phyloP scores from a whole-genome alignment of 2,888 invertebrate genomes.

The Hetaerina titia region DNA sequence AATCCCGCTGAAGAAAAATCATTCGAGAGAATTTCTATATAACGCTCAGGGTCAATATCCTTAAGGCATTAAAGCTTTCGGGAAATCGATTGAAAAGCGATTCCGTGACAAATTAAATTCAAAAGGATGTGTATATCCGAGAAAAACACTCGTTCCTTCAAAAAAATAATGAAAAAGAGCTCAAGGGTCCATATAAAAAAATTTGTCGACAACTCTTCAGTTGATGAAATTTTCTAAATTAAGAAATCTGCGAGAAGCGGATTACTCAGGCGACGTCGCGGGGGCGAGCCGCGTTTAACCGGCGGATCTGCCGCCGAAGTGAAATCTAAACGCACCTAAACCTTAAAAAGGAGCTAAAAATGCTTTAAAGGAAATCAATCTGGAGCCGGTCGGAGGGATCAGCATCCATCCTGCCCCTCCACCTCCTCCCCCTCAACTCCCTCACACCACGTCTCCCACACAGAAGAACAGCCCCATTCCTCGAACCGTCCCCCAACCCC shows the following conservation, averaged over 20 bases:
- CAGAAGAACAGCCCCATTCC: too few species aligned
- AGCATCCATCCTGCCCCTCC: not conserved
- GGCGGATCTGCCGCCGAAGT: not conserved
- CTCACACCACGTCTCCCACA: not conserved
- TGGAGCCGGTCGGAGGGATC: not conserved
- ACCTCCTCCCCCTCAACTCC: not conserved
- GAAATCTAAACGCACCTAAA: not conserved
- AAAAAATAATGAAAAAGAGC: not conserved
- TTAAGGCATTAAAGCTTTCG: not conserved
- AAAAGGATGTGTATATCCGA: not conserved
- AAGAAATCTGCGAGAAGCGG: not conserved
- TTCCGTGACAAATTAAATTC: not conserved
- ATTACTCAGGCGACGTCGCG: not conserved
- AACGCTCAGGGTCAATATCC: not conserved
- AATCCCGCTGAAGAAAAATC: not conserved
- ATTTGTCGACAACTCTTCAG: not conserved
- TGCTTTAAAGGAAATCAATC: not conserved
- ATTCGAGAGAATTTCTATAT: not conserved
- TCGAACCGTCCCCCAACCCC: too few species aligned
- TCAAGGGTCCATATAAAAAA: not conserved
- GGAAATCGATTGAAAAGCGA: not conserved
- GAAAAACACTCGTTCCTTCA: not conserved
- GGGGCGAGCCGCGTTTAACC: not conserved
- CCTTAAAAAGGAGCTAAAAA: conserved; percentile 1
- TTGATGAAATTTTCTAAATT: conserved; percentile 2